These are phyloP conservation scores for Corythucha ciliata DNA, from an alignment of 2,888 invertebrate genomes.

Conservation along the genomic window DNA sequence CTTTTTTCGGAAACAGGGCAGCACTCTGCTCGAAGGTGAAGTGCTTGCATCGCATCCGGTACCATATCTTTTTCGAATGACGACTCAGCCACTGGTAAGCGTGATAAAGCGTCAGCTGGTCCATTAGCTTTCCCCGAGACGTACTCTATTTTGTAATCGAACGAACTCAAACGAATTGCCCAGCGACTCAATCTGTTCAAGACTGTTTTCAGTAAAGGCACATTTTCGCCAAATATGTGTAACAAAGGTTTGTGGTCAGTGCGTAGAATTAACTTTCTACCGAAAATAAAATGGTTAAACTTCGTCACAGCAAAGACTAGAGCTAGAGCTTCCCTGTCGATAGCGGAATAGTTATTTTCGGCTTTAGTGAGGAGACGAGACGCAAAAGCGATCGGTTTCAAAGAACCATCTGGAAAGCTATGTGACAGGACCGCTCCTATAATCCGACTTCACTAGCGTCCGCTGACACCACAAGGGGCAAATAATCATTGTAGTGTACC, in stretches of 20 bases:
- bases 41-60: neutral
- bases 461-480: neutral
- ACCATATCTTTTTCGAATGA: neutral
- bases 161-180: neutral
- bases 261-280: neutral
- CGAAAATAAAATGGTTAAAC: neutral
- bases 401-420: neutral
- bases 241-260: neutral
- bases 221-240: slow-evolving; percentile 6
- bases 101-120: neutral
- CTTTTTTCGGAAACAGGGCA: neutral
- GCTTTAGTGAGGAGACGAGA: neutral
- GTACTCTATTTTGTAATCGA: neutral
- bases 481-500: slow-evolving; percentile 1
- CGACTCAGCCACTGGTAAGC: neutral
- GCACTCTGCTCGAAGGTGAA: neutral
- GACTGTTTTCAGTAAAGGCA: no score
- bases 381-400: neutral
- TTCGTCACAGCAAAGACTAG: neutral
- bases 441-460: neutral
- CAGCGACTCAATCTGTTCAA: neutral
- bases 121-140: neutral
- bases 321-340: neutral
- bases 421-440: neutral
- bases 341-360: neutral